Conservation (phyloP, 2,113 vertebrate genomes). For the Psammodynastes pulverulentus region DNA sequence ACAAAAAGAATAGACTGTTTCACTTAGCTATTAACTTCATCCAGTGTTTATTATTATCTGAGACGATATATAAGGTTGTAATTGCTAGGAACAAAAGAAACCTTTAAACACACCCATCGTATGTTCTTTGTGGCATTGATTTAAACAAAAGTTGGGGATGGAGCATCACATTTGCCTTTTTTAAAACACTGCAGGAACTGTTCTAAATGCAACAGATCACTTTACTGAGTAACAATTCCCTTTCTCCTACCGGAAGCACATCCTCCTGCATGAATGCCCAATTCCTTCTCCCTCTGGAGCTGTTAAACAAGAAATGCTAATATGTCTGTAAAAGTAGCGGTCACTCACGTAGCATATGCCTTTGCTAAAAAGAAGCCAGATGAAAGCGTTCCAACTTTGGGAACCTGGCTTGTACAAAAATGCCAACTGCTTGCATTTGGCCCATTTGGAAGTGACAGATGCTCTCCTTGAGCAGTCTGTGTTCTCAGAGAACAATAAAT, state of each 20-base stretch:
- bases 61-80: not conserved
- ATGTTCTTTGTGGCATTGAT: not conserved
- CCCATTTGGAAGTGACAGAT: not conserved
- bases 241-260: not conserved
- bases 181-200: not conserved
- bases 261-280: not conserved
- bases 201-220: not conserved
- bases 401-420: not conserved
- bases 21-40: not conserved
- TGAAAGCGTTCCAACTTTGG: slow-evolving; percentile 4
- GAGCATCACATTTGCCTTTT: not conserved
- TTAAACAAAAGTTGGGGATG: not conserved
- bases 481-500: not conserved
- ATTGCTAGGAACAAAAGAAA: not conserved
- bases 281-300: not conserved
- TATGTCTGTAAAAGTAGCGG: not conserved
- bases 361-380: slow-evolving; percentile 7
- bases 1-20: not conserved
- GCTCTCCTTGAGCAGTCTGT: slow-evolving; percentile 15
- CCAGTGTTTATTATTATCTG: not conserved
- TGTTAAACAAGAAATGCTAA: not conserved
- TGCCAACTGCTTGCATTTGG: not conserved
- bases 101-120: not conserved
- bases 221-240: not conserved
- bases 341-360: not conserved